Base-by-base conservation (phyloP, 2,888 invertebrate species). In the Dascillus cervinus region DNA sequence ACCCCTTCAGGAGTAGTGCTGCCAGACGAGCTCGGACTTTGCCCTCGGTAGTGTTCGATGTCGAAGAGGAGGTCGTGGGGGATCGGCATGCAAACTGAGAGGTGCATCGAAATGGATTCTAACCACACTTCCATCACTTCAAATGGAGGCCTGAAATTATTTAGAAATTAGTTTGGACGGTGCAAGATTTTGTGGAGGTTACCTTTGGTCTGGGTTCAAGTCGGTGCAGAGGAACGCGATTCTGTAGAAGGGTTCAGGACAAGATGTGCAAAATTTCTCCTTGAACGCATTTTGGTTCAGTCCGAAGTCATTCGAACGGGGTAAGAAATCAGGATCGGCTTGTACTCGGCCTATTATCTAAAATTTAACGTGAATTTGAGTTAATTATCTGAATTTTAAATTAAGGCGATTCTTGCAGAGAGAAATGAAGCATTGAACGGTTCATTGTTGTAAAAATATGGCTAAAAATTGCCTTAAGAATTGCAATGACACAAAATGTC, bases 301-400 rank as follows among this genome's bases (percentile, higher is more conserved):
- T 1, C 92, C 92, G 62, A 95, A 95, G 67, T 95, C 94, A 20
- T 82, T 75, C 1, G 89, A 87, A 21, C 95, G 76, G 2, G 95
- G 94, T 44, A 95, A 68, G 60, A 81, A 86, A 65, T 95, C 95
- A 0, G 95, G 95, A 71, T 95, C 95, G 0, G 95, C 95, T 41
- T 88, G 84, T 3, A 95, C 91, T 22, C 94, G 77, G 0, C 94
- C 94, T 54, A 95, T 95, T 49, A 95, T 89, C 84, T 88, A 55
- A 2, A 56, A 54, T 17, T 17, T 17, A 8, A 17, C 4, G 8
- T 17, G 8, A 17, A 3, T 21, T 21, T 10, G 10, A 19, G 8
- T 19, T 19, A 19, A 19, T 8, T 5, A 21, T n/a, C n/a, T n/a
- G n/a, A n/a, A n/a, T n/a, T n/a, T n/a, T n/a, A n/a, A n/a, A n/a